Base-by-base conservation (phyloP, 1,140 invertebrate species). In the Brachystomella parvula region DNA sequence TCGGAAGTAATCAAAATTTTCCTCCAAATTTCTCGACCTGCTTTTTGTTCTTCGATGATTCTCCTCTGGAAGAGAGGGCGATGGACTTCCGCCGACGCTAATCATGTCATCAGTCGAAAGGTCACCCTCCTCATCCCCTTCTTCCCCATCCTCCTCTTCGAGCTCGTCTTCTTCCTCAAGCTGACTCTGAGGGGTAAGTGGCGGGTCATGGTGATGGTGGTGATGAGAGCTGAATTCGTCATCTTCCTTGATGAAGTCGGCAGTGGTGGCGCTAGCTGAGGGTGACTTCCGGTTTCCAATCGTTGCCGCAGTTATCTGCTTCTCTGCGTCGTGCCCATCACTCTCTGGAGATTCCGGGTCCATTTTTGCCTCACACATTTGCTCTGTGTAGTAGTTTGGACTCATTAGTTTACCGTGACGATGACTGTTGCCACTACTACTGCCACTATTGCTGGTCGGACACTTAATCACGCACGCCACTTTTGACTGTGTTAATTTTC, bases 1-100 rank as follows among this genome's bases (percentile, higher is more conserved):
- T 72, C 88, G 88, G 79, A 92, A 92, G 75, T 92, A 93, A 71
- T 83, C 81, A 39, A 65, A 66, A 32, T 65, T 62, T 49, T 71
- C 66, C 53, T 64, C 39, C 17, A 53, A 61, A 30, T 56, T 60
- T 61, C 65, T 61, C 21, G 15, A 21, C 29, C 53, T 24, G 24
- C 24, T 47, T 15, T 47, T 47, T 15, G 21, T 47, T 15, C 44
- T 47, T 15, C 21, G 44, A 21, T 21, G 15, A 15, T 15, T 47
- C 44, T 15, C 15, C 15, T 47, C 44, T 9, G 71, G 67, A 33
- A 69, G 65, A 12, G 69, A 68, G 1, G 71, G 71, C 17, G 67
- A 69, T 2, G 72, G 72, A 64, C 64, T 67, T 57, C 72, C 69
- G 24, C 69, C 72, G 53, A 73, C 72, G 64, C 69, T 71, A 32